Base-by-base conservation (phyloP, 2,888 invertebrate species). In the Brenthis hecate region DNA sequence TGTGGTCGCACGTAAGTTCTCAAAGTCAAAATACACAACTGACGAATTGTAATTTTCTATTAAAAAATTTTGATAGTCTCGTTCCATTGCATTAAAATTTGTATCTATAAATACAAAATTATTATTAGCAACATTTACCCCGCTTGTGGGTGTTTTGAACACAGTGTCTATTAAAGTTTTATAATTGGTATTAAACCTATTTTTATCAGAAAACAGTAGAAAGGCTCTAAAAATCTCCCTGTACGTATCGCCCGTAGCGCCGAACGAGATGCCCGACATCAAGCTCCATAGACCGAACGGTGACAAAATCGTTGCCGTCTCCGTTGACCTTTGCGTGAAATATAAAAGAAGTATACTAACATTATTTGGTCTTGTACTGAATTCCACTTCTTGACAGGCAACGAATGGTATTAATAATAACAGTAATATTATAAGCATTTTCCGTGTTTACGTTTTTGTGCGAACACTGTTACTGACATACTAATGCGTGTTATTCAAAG, bases 241-340 rank as follows among this genome's bases (percentile, higher is more conserved):
- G 6, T 51, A 32, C 1, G 62, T 90, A 57, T 84, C 79, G 1
- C 85, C 89, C 0, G 84, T 77, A 0, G 91, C 86, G 13, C 92
- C 92, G 23, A 91, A 74, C 0, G 91, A 86, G 3, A 92, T 80
- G 3, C 88, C 88, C 0, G 90, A 88, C 87, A 93, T 84, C 6
- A 93, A 74, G 6, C 86, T 87, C 93, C 93, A 93, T 74, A 93
- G 85, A 72, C 93, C 92, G 63, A 91, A 90, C 0, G 93, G 92
- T 1, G 92, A 91, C 67, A 92, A 85, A 68, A 91, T 90, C 3
- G 2, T 81, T 78, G 0, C 43, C 14, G 51, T 36, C 19, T 53
- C 19, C 32, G 85, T 85, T 72, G 88, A 84, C n/a, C 77, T 71
- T 6, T 87, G 86, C 1, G 91, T 90, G 55, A 84, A 81, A 69